phyloP scores from a whole-genome alignment of 2,113 vertebrate genomes.

The Climacteris rufus region DNA sequence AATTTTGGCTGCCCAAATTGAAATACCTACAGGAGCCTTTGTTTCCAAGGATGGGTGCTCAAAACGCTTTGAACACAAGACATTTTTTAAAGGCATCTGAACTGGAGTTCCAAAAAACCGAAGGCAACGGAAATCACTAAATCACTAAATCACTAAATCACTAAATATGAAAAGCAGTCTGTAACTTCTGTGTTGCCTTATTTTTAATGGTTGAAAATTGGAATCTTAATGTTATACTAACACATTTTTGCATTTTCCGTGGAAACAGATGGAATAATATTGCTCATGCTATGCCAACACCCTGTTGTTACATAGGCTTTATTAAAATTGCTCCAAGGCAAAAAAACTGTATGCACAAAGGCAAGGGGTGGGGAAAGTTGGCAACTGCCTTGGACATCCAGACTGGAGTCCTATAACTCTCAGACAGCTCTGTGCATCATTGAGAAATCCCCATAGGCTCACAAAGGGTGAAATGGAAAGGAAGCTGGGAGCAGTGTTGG shows the following conservation, averaged over 20 bases:
- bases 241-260: conserved; percentile 35
- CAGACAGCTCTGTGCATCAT: neutral
- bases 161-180: neutral
- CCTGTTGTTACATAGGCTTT: neutral
- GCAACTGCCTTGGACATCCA: neutral
- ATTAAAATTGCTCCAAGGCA: conserved; percentile 36
- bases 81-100: neutral
- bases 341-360: conserved; percentile 11
- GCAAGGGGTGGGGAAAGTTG: neutral
- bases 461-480: neutral
- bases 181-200: neutral
- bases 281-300: conserved; percentile 53
- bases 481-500: neutral
- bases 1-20: neutral
- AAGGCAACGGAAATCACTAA: neutral
- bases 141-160: neutral
- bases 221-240: conserved; percentile 2
- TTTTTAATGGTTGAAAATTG: conserved; percentile 17
- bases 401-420: neutral
- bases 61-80: neutral
- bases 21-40: neutral
- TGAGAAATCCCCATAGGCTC: neutral
- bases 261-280: conserved; percentile 52
- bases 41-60: neutral
- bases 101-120: neutral